phyloP scores from a whole-genome alignment of 2,113 vertebrate species.

The Genyomyrus donnyi region DNA sequence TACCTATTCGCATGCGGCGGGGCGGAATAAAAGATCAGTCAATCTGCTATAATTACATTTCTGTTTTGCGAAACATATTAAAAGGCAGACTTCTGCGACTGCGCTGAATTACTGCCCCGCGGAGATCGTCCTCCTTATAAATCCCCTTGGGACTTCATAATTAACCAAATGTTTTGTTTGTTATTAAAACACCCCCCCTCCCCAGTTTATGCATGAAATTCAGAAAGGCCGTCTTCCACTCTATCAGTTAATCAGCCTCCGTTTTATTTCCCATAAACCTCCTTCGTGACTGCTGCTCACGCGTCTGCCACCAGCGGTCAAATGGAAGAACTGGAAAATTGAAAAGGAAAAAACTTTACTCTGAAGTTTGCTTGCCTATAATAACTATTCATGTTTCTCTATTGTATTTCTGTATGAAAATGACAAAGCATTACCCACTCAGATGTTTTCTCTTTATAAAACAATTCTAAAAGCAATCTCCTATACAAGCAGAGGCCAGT shows the following conservation, averaged over 20 bases:
- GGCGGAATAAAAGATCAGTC: conserved; percentile 20
- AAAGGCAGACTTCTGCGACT: conserved; percentile 33
- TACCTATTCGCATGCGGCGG: conserved; percentile 33
- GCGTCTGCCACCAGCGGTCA: conserved; percentile 34
- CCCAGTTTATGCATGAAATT: conserved; percentile 51
- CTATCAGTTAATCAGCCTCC: conserved; percentile 54
- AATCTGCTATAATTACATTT: conserved; percentile 21
- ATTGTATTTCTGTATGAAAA: not conserved
- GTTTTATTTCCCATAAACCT: conserved; percentile 30
- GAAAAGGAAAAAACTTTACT: not conserved
- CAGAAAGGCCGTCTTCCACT: conserved; percentile 46
- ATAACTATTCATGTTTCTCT: not conserved
- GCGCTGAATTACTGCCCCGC: conserved; percentile 44
- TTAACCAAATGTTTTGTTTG: conserved; percentile 62
- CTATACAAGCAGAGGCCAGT: not conserved
- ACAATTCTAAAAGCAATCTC: not conserved
- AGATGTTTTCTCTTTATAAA: not conserved
- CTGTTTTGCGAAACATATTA: conserved; percentile 8
- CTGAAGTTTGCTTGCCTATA: not conserved
- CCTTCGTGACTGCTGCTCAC: conserved; percentile 50
- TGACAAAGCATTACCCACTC: not conserved
- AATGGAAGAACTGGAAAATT: not conserved
- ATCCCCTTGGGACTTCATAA: conserved; percentile 56
- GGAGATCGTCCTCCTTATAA: conserved; percentile 54
- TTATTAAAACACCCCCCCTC: conserved; percentile 42